Evolutionary conservation across 2,797 vertebrate species (phyloP).

Genomic region (Tenualosa ilisha): DNA sequence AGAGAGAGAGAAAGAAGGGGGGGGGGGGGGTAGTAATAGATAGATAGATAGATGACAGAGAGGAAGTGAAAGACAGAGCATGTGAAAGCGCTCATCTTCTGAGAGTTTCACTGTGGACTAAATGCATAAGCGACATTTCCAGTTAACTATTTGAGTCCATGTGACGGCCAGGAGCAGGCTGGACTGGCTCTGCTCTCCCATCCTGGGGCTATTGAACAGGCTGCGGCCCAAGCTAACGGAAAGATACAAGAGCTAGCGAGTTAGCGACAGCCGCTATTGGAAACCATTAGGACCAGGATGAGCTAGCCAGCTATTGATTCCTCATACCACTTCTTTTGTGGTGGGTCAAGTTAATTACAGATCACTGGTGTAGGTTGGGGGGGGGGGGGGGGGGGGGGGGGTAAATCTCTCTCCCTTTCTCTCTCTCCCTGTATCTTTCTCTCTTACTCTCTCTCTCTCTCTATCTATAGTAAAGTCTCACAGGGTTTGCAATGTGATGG

Average conservation of each 20-base stretch:
- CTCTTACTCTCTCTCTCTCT: constrained; percentile 15
- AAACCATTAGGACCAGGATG: constrained; percentile 22
- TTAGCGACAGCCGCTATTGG: constrained; percentile 17
- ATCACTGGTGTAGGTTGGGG: constrained; percentile 28
- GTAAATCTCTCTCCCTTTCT: constrained; percentile 16
- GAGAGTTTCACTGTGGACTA: not conserved
- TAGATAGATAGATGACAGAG: too few species aligned
- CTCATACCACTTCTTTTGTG: constrained; percentile 1
- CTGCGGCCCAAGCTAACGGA: not conserved
- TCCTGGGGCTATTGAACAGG: not conserved
- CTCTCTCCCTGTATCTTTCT: not conserved
- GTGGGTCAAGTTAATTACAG: constrained; percentile 47
- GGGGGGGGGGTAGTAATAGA: not conserved
- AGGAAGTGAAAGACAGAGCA: not conserved
- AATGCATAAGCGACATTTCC: not conserved
- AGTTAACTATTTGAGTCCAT: not conserved
- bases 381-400: constrained; percentile 3
- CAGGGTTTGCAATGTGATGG: constrained; percentile 51
- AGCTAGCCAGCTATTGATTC: constrained; percentile 40
- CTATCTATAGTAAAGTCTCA: constrained; percentile 37
- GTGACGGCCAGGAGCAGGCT: not conserved
- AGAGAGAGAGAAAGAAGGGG: not conserved
- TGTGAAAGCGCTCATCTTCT: too few species aligned
- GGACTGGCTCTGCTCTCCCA: not conserved
- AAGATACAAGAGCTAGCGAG: not conserved